Conservation (phyloP, 1,140 invertebrate genomes). For the Drosophila fuyamai region DNA sequence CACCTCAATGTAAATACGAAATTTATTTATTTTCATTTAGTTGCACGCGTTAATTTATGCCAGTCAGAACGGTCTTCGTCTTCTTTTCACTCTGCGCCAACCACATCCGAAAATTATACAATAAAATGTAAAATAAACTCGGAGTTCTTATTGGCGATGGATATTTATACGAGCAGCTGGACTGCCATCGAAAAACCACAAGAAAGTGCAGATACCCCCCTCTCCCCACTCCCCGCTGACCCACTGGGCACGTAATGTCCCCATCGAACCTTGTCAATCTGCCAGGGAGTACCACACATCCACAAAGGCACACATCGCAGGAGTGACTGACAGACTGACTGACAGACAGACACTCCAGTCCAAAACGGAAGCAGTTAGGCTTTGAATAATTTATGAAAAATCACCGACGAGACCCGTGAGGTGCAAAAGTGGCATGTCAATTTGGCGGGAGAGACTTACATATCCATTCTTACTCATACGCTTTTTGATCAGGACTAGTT, state of each 20-base stretch:
- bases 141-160: slow-evolving; percentile 56
- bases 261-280: slow-evolving; percentile 55
- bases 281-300: slow-evolving; percentile 32
- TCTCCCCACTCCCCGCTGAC: slow-evolving; percentile 3
- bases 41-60: slow-evolving; percentile 81
- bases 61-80: slow-evolving; percentile 20
- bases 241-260: slow-evolving; percentile 9
- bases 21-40: slow-evolving; percentile 79
- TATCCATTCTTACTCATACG: no score
- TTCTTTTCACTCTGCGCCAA: slow-evolving; percentile 33
- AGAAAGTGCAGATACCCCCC: slow-evolving; percentile 49
- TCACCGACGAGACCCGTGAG: slow-evolving; percentile 27
- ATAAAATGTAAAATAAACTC: slow-evolving; percentile 80
- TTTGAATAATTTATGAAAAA: slow-evolving; percentile 81
- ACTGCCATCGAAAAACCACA: slow-evolving; percentile 52
- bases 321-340: slow-evolving; percentile 7
- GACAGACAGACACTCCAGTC: slow-evolving; percentile 40
- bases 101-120: slow-evolving; percentile 83
- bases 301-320: slow-evolving; percentile 14
- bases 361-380: slow-evolving; percentile 79
- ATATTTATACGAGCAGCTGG: slow-evolving; percentile 74
- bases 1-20: slow-evolving; percentile 69
- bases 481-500: no score
- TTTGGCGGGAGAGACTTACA: slow-evolving; percentile 11
- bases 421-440: slow-evolving; percentile 75